Evolutionary conservation across 2,797 vertebrate genomes (phyloP).

Genomic region (Tragelaphus oryx): DNA sequence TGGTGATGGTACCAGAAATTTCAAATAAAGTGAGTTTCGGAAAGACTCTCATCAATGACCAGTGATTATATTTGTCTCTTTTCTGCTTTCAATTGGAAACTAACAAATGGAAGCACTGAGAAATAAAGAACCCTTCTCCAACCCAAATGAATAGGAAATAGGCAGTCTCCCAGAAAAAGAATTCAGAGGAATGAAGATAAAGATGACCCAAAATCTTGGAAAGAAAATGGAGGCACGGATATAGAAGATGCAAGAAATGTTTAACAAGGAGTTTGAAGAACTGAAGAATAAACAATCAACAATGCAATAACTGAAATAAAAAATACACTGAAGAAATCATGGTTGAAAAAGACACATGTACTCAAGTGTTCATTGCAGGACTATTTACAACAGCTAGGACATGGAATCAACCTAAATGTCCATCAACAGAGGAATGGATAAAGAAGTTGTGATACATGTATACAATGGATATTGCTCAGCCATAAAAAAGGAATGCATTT

Average conservation of each 20-base stretch:
- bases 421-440: background rate
- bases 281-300: background rate
- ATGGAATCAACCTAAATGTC: background rate
- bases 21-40: background rate
- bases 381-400: background rate
- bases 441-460: background rate
- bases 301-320: background rate
- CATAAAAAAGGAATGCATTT: background rate
- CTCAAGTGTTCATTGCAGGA: background rate
- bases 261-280: background rate
- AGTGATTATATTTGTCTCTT: background rate
- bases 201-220: background rate
- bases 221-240: background rate
- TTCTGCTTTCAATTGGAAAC: background rate
- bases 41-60: background rate
- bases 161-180: background rate
- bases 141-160: background rate
- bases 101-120: conserved; percentile 6
- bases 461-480: background rate
- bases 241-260: background rate
- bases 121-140: background rate
- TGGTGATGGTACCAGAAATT: background rate
- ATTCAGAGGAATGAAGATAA: background rate
- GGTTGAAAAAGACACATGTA: background rate
- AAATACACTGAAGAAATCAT: background rate